Evolutionary conservation across 2,113 vertebrate species (phyloP), one percentile per base, ranked within the genome.

Genomic region (Mungos mungo): DNA sequence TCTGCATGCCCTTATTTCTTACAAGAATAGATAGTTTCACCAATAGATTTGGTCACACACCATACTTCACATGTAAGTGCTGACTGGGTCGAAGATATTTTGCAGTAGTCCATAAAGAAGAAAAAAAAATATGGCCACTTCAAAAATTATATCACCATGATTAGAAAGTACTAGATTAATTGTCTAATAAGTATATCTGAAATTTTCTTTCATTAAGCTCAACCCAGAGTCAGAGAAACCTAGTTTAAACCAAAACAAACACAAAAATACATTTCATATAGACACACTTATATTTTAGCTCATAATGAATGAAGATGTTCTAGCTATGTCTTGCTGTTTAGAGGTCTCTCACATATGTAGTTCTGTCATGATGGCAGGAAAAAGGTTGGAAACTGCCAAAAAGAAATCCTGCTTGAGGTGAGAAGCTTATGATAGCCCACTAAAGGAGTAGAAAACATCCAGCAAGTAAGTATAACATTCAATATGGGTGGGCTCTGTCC

Each of bases 1-100:
- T 97, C 97, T 92, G 83, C 66, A 95, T 81, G 93, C 88, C 97
- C 93, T 97, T 98, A 98, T 98, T 98, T 98, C 97, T 97, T 21
- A 86, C 97, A 98, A 98, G 98, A 98, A 97, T 65, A 96, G 96
- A 76, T 97, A 98, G 88, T 97, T 97, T 98, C 94, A 97, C 92
- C 97, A 91, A 72, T 2, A 15, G 97, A 93, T 82, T 97, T 11
- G 38, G 81, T 98, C 96, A 97, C 95, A 97, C 89, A 98, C 98
- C 94, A 93, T 92, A 77, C 27, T 96, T 98, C 93, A 97, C 89
- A 93, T 96, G 98, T 98, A 98, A 98, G 69, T 82, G 68, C 57
- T 97, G 89, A 93, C 96, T 98, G 79, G 93, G 84, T 96, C 71
- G 87, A 95, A 54, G 57, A 94, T 97, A 97, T 95, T 98, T 98